Evolutionary conservation across 2,113 vertebrate genomes (phyloP), one percentile per base, ranked within the genome.

Genomic region (Aythya baeri): DNA sequence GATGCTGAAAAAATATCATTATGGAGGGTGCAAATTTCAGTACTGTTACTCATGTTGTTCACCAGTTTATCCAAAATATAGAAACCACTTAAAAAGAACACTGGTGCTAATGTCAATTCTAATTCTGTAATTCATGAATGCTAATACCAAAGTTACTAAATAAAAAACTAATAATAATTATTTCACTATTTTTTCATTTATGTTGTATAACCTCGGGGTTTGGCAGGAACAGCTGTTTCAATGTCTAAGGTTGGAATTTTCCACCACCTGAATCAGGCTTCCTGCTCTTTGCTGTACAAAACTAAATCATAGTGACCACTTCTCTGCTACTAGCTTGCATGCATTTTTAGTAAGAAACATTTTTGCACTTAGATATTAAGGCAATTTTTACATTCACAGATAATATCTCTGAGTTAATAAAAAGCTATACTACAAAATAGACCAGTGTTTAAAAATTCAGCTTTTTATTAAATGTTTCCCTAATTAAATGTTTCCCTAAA

Each of bases 171-270:
- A 58, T n/a, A 26, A 36, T 63, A 8, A 78, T 89, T 70, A 92
- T 86, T 95, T 81, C n/a, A 91, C 67, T 61, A 49, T 84, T 95
- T 90, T 94, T 86, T 58, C 72, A 23, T 32, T 44, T 79, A 8
- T 26, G 4, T 41, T 80, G 7, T 32, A n/a, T 41, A 93, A 68
- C 26, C 52, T 59, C 63, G 59, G n/a, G 18, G 41, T 72, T 86
- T 86, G 27, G 43, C 50, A 88, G 36, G n/a, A 88, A 3, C 27
- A 71, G 54, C 3, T 71, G 7, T 52, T 83, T 44, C 55, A 59
- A 4, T 31, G 31, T 62, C 26, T 62, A 8, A 50, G 15, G 6
- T 2, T 63, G 76, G 72, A 86, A 86, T 92, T 90, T 95, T 95
- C 92, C 68, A 88, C 63, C 86, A 38, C 6, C 1, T 7, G n/a